phyloP scores from a whole-genome alignment of 2,113 vertebrate species.

The Euleptes europaea region DNA sequence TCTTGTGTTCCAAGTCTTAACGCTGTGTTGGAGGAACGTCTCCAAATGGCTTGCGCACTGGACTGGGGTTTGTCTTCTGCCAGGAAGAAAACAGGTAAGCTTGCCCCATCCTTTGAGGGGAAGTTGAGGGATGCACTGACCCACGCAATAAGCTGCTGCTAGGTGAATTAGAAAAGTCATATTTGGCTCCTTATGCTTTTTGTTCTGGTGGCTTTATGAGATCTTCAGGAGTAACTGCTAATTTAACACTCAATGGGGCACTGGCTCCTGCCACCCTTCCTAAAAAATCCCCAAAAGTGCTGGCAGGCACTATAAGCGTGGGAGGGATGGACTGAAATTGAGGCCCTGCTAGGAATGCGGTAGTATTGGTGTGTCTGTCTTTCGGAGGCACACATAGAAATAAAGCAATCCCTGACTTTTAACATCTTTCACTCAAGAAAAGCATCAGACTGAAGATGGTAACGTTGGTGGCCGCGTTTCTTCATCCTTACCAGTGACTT shows the following conservation, averaged over 20 bases:
- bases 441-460: background rate
- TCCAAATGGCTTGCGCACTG: background rate
- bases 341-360: too few species aligned
- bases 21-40: background rate
- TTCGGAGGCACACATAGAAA: too few species aligned
- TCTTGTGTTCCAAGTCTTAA: background rate
- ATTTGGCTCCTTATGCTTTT: too few species aligned
- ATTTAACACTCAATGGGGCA: background rate
- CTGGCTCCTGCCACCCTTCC: too few species aligned
- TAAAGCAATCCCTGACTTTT: too few species aligned
- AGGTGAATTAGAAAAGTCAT: background rate
- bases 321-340: too few species aligned
- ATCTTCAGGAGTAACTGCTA: background rate
- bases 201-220: background rate
- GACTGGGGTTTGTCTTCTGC: background rate
- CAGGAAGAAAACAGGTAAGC: background rate
- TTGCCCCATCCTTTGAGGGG: too few species aligned
- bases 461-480: too few species aligned
- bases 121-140: background rate
- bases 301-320: too few species aligned
- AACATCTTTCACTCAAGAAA: too few species aligned
- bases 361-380: too few species aligned
- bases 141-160: background rate
- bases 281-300: too few species aligned
- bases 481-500: background rate